phyloP scores from a whole-genome alignment of 2,797 vertebrate species.

The Pangasius krempfi region DNA sequence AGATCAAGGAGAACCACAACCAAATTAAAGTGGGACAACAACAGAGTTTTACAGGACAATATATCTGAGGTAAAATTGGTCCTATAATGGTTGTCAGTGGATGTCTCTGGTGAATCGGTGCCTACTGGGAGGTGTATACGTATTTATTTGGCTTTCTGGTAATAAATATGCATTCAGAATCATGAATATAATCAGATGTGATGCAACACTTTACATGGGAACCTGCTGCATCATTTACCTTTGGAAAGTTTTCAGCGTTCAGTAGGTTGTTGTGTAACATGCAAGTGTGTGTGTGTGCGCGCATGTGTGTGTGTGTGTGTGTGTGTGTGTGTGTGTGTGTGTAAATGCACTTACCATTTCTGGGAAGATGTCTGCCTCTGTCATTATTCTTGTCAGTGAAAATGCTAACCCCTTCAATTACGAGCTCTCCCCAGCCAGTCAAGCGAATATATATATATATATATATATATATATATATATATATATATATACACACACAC shows the following conservation, averaged over 20 bases:
- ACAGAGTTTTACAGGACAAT: too few relatives aligned
- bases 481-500: too few relatives aligned
- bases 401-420: conserved; percentile 28
- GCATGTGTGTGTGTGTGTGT: conserved; percentile 2
- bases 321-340: conserved; percentile 41
- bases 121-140: neutral
- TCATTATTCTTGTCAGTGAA: conserved; percentile 37
- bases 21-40: too few relatives aligned
- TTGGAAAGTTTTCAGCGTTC: neutral
- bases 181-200: conserved; percentile 25
- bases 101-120: neutral
- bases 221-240: neutral
- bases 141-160: neutral
- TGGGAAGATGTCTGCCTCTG: conserved; percentile 20
- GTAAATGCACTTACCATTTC: conserved; percentile 40
- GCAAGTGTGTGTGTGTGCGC: conserved; percentile 4
- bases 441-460: neutral
- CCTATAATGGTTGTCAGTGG: too few relatives aligned
- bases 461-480: too few relatives aligned
- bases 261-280: neutral
- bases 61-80: too few relatives aligned
- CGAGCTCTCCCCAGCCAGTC: conserved; percentile 1
- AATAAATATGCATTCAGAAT: neutral
- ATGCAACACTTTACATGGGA: neutral
- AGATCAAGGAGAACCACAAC: neutral